phyloP scores from a whole-genome alignment of 2,113 vertebrate genomes.

The Microtus montanus region DNA sequence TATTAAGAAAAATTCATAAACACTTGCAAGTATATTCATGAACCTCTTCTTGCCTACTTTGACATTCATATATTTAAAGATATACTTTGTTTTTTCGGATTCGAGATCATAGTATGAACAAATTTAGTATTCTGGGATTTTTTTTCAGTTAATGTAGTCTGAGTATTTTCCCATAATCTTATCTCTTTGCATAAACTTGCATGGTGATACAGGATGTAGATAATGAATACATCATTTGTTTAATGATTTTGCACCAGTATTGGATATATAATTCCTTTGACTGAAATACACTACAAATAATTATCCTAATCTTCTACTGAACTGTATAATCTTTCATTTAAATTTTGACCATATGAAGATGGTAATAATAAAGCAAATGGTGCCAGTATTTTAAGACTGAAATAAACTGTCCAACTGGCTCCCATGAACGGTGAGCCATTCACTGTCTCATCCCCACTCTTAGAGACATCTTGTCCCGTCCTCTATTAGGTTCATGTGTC shows the following conservation, averaged over 20 bases:
- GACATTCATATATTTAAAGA: background rate
- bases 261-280: constrained; percentile 29
- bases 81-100: background rate
- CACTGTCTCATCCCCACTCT: background rate
- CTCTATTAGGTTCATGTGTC: background rate
- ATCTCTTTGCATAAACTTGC: background rate
- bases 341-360: background rate
- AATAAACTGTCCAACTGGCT: background rate
- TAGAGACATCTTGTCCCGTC: background rate
- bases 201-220: background rate
- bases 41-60: background rate
- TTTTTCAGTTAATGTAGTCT: constrained; percentile 28
- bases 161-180: background rate
- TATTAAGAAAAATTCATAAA: background rate
- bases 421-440: background rate
- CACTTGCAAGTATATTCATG: background rate
- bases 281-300: background rate
- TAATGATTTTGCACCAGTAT: background rate
- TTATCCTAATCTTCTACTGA: background rate
- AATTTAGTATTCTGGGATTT: background rate
- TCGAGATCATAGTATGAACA: background rate
- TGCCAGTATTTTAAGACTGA: background rate
- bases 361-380: background rate
- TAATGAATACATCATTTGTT: background rate
- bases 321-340: background rate